phyloP scores from a whole-genome alignment of 2,888 invertebrate species.

The Sarcophaga subvicina region DNA sequence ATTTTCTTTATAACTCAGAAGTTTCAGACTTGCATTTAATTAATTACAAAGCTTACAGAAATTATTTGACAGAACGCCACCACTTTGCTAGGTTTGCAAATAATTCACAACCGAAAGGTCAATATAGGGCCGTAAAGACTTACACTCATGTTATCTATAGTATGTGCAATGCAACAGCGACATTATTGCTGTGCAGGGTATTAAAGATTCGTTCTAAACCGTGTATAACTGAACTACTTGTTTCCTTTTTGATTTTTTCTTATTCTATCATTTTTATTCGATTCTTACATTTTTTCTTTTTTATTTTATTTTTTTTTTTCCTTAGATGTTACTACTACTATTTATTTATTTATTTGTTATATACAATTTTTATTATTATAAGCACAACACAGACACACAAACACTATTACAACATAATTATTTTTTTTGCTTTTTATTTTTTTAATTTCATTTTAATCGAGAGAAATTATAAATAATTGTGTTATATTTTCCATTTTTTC shows the following conservation, averaged over 20 bases:
- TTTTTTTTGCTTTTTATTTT: not conserved
- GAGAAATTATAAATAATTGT: conserved; percentile 2
- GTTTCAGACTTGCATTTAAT: too few species aligned
- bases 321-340: conserved; percentile 11
- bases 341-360: conserved; percentile 1
- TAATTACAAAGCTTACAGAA: too few species aligned
- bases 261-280: conserved; percentile 26
- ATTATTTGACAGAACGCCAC: too few species aligned
- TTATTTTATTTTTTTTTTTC: conserved; percentile 4
- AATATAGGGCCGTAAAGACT: too few species aligned
- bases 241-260: conserved; percentile 9
- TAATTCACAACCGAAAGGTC: too few species aligned
- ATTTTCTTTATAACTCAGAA: too few species aligned
- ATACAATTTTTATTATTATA: conserved; percentile 11
- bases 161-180: too few species aligned
- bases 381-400: not conserved
- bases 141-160: too few species aligned
- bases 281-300: conserved; percentile 31
- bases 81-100: too few species aligned
- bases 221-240: not conserved
- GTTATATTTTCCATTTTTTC: conserved; percentile 11
- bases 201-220: too few species aligned
- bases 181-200: too few species aligned
- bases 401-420: not conserved
- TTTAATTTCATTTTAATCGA: not conserved